Conservation (phyloP, 2,113 vertebrate genomes). For the Osmerus mordax region DNA sequence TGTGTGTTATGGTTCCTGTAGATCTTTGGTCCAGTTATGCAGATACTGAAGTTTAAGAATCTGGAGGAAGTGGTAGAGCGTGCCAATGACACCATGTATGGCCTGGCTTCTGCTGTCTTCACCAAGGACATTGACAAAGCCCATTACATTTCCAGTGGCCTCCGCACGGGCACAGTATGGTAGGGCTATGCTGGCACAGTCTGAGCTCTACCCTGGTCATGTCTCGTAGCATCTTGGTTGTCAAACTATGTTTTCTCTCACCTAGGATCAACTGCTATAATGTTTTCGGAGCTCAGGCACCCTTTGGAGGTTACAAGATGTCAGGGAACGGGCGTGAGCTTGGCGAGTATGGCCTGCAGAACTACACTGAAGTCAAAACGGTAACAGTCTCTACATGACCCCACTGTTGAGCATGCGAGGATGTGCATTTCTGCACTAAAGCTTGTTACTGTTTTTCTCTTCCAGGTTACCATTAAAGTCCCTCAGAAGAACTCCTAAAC, state of each 20-base stretch:
- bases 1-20: conserved; percentile 39
- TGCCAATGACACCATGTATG: conserved; percentile 87
- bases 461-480: conserved; percentile 85
- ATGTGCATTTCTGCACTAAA: neutral
- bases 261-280: conserved; percentile 95
- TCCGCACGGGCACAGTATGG: conserved; percentile 93
- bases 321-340: conserved; percentile 90
- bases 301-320: conserved; percentile 93
- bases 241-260: neutral
- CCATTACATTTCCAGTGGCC: conserved; percentile 80
- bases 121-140: conserved; percentile 91
- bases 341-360: conserved; percentile 87
- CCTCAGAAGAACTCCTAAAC: conserved; percentile 88
- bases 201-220: neutral
- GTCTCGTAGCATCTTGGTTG: neutral
- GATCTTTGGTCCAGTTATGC: conserved; percentile 99
- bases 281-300: conserved; percentile 87
- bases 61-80: conserved; percentile 88
- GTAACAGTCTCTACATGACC: conserved; percentile 66
- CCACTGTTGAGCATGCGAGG: neutral
- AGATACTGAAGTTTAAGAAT: conserved; percentile 91
- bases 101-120: conserved; percentile 90
- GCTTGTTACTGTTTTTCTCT: neutral
- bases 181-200: conserved; percentile 36
- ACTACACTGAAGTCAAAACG: conserved; percentile 92